A percentile compares a stretch with the other conserved stretches of the same genome.
Conservation (phyloP, 64 coral and sea anemone genomes). For the Porites australiensis region DNA sequence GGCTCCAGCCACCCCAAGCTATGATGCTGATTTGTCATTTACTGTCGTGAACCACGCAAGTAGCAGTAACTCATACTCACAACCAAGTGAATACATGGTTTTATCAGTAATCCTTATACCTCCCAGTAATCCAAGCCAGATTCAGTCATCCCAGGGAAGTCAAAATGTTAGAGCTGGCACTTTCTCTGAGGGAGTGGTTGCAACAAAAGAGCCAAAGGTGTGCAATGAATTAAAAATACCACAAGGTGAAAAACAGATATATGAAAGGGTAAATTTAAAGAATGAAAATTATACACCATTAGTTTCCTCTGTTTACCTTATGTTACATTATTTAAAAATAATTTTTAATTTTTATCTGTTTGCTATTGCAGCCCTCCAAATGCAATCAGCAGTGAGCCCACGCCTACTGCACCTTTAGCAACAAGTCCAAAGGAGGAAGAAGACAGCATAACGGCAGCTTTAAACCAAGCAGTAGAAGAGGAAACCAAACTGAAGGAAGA, state of each 20-base stretch:
- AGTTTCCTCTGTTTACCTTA: no score
- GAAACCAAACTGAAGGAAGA: constrained; percentile 73
- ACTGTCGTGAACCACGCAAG: constrained; percentile 39
- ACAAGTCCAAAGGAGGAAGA: constrained; percentile 46
- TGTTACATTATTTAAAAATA: no score
- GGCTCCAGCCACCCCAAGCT: constrained; percentile 82
- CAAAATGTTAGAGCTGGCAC: neutral
- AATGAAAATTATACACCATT: no score
- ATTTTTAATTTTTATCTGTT: neutral
- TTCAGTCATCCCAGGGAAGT: constrained; percentile 12
- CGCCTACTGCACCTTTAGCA: neutral
- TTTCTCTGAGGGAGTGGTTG: neutral
- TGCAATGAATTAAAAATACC: no score
- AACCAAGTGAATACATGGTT: neutral
- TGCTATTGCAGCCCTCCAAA: neutral
- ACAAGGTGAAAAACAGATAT: no score
- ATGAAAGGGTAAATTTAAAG: neutral
- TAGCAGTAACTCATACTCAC: constrained; percentile 1
- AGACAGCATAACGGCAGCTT: constrained; percentile 80
- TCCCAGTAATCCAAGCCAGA: constrained; percentile 4
- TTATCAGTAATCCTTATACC: constrained; percentile 39
- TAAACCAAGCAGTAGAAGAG: constrained; percentile 83
- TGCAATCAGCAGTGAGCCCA: constrained; percentile 3
- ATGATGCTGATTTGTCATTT: constrained; percentile 47
- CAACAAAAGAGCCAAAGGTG: constrained; percentile 8